Base-by-base conservation (phyloP, 2,797 vertebrate genomes). In the Thaleichthys pacificus region DNA sequence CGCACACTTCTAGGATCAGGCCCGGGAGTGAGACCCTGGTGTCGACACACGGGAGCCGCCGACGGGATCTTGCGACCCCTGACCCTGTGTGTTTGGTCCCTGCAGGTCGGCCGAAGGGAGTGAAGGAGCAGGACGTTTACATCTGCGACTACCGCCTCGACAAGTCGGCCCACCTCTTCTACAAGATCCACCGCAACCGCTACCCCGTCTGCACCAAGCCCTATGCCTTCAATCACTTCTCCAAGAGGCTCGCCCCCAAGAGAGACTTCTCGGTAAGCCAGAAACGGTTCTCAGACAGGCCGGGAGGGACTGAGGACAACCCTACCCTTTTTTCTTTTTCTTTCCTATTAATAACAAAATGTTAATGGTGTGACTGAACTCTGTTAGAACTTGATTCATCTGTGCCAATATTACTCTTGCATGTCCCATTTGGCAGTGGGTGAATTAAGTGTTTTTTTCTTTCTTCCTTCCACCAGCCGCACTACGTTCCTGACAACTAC, bases 161-260 rank as follows among this genome's bases (percentile, higher is more conserved):
- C 88, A 99, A 98, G 86, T 99, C 98, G 0, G 98, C 98, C 54
- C 97, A 99, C 80, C 93, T 99, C 66, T 99, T 99, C 87, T 99
- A 99, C 92, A 99, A 99, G 93, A 99, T 99, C 87, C 97, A 99
- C 86, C 95, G 97, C 0, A 99, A 99, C 81, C 97, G 96, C 54
- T 99, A 95, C 76, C 97, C 97, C 0, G 96, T 97, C 64, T 99
- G 98, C 93, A 99, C 98, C 88, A 99, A 98, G 88, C 90, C 94
- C 69, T 99, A 97, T 6, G 97, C 97, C 87, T 99, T 99, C 76
- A 96, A 99, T 88, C 98, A 99, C 90, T 99, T 99, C 89, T 93
- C 97, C 83, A 99, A 99, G 90, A 94, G 94, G 75, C 95, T 99
- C 77, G 87, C 97, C 0, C 98, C 98, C 75, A 99, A 98, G 80